These are phyloP conservation scores for Mnemiopsis leidyi DNA, from an alignment of 37 sponge, comb jelly and placozoan genomes.

Conservation along the genomic window DNA sequence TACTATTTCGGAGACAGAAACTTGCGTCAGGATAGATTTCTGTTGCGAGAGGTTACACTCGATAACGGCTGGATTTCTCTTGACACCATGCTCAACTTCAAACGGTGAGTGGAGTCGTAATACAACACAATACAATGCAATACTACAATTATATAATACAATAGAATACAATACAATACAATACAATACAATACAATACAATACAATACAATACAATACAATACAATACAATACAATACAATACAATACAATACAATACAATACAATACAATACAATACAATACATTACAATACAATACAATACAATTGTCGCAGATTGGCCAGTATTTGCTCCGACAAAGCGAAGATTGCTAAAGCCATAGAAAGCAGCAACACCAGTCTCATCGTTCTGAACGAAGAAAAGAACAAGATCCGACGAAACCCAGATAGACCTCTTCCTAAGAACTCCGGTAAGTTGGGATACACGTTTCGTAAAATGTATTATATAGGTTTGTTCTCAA, in stretches of 20 bases:
- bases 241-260: no score
- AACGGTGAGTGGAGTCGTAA: no score
- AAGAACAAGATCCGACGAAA: constrained; percentile 52
- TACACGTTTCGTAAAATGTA: no score
- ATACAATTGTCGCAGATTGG: constrained; percentile 34
- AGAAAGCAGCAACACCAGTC: neutral
- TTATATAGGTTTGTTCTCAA: no score
- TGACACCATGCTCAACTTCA: constrained; percentile 61
- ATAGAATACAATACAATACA: no score
- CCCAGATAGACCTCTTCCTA: constrained; percentile 43
- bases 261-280: no score
- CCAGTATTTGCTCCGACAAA: constrained; percentile 33
- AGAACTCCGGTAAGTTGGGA: constrained; percentile 29
- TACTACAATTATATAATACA: no score
- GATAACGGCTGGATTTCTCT: constrained; percentile 52
- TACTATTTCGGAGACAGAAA: constrained; percentile 64
- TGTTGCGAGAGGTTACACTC: constrained; percentile 38
- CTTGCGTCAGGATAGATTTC: constrained; percentile 12
- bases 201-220: no score
- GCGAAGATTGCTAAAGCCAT: constrained; percentile 29
- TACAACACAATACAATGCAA: no score
- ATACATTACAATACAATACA: no score
- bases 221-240: no score
- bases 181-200: no score
- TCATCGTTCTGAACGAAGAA: neutral